Evolutionary conservation across 2,888 invertebrate species (phyloP), one percentile per base, ranked within the genome.

Genomic region (Stenodema calcarata): DNA sequence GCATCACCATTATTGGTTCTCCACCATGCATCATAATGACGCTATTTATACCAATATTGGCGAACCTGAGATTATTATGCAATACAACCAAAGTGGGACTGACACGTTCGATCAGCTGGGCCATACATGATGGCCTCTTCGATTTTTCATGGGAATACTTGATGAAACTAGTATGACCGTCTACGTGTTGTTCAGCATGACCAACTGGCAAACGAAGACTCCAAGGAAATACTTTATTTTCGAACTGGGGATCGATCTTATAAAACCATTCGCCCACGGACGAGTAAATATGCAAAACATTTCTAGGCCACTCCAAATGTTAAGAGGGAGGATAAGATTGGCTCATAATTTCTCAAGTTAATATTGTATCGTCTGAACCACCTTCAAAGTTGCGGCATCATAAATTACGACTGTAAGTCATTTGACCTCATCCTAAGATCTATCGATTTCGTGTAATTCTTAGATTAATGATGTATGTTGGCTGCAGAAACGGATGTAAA

Each of bases 11-110:
- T 84, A n/a, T n/a, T n/a, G n/a, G n/a, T 54, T 90, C 14, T 90
- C 89, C 79, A 89, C 89, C 16, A 89, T 90, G 89, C 90, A 90
- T 73, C 86, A 88, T 62, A 75, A 78, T 80, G 62, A 79, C 62
- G 87, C 86, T 73, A 88, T 90, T 69, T 86, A 90, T 89, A 75
- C 82, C 81, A 87, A 89, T 14, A 89, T 89, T 14, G 87, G 85
- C 28, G 90, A 90, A 87, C 89, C 89, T 23, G 78, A 87, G 14
- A 84, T 89, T 30, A 90, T 89, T 28, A 73, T 89, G 27, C 87
- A 89, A 85, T 90, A 90, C 87, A 90, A 90, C 87, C 86, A 69
- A 69, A 89, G n/a, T n/a, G n/a, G n/a, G n/a, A n/a, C n/a, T n/a
- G n/a, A n/a, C n/a, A n/a, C n/a, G n/a, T n/a, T n/a, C n/a, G n/a